A percentile compares a stretch with the other conserved stretches of the same genome.
phyloP scores from a whole-genome alignment of 2,888 invertebrate species.

The Xestia rhomboidea region DNA sequence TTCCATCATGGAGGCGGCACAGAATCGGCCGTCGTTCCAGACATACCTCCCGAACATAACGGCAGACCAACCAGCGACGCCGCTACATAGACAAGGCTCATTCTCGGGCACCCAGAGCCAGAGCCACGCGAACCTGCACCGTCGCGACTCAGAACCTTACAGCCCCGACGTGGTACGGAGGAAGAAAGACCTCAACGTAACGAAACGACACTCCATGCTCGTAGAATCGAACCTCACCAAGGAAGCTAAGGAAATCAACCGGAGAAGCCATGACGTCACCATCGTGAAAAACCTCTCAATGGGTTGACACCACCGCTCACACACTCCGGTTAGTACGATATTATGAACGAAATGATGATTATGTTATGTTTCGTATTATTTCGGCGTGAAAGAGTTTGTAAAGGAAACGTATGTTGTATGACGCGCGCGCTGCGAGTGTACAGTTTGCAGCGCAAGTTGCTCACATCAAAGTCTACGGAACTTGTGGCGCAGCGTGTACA shows the following conservation, averaged over 20 bases:
- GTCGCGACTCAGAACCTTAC: slow-evolving; percentile 86
- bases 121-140: slow-evolving; percentile 73
- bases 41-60: slow-evolving; percentile 85
- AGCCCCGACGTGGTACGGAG: slow-evolving; percentile 84
- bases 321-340: slow-evolving; percentile 60
- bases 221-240: slow-evolving; percentile 84
- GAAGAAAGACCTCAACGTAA: slow-evolving; percentile 82
- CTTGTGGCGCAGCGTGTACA: slow-evolving; percentile 67
- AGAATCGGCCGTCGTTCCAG: slow-evolving; percentile 90
- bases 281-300: slow-evolving; percentile 86
- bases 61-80: slow-evolving; percentile 76
- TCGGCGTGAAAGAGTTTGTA: slow-evolving; percentile 49
- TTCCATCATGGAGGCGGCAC: slow-evolving; percentile 93
- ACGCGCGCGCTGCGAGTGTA: slow-evolving; percentile 42
- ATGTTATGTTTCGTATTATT: slow-evolving; percentile 59
- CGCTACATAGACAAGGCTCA: slow-evolving; percentile 79
- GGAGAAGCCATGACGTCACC: slow-evolving; percentile 85
- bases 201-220: slow-evolving; percentile 86
- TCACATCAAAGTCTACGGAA: slow-evolving; percentile 17
- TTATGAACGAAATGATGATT: slow-evolving; percentile 48
- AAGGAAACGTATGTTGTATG: slow-evolving; percentile 52
- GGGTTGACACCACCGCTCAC: slow-evolving; percentile 81
- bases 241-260: slow-evolving; percentile 83
- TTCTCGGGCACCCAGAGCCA: slow-evolving; percentile 74
- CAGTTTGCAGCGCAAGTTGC: slow-evolving; percentile 48